Evolutionary conservation across 2,113 vertebrate genomes (phyloP), one percentile per base, ranked within the genome.

Genomic region (Andinoacara biseriatus): DNA sequence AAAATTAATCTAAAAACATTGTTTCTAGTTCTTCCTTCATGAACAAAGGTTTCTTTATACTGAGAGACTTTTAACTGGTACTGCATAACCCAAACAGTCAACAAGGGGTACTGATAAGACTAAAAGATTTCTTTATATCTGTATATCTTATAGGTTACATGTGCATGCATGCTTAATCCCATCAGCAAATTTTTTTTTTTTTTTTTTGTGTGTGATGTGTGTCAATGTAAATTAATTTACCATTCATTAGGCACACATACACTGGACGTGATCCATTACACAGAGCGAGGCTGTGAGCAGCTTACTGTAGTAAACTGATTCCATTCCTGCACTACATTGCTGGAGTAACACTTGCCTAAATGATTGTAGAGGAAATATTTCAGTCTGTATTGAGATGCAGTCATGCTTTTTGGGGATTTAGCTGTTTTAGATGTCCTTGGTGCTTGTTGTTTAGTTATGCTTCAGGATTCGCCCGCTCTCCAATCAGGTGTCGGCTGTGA

Each of bases 401-500:
- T 56, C 61, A 29, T 26, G 43, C 31, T 49, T 82, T 80, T 56
- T 62, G n/a, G 58, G 61, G 60, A 82, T 84, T 81, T 35, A 22
- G 49, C n/a, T 72, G 40, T 75, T 57, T 24, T 72, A 18, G 9
- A 6, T 20, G 20, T 62, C 31, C 24, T 69, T 69, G 22, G 8
- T 86, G 67, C 20, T 46, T 72, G 75, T 61, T 78, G n/a, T 72
- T 77, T 60, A 40, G 5, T 87, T 77, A 93, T 40, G 62, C 81
- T 15, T 94, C 90, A 46, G 63, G 58, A 43, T 81, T 69, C 1
- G 65, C 54, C 10, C 5, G 65, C n/a, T 80, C 88, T 80, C 24
- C 83, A 80, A 96, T 95, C 80, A 96, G 93, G 58, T 77, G 90
- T 18, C 58, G 87, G 54, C 89, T 92, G 35, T 94, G 95, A 17